phyloP scores from a whole-genome alignment of 2,797 vertebrate species.

The Sylvia borin region DNA sequence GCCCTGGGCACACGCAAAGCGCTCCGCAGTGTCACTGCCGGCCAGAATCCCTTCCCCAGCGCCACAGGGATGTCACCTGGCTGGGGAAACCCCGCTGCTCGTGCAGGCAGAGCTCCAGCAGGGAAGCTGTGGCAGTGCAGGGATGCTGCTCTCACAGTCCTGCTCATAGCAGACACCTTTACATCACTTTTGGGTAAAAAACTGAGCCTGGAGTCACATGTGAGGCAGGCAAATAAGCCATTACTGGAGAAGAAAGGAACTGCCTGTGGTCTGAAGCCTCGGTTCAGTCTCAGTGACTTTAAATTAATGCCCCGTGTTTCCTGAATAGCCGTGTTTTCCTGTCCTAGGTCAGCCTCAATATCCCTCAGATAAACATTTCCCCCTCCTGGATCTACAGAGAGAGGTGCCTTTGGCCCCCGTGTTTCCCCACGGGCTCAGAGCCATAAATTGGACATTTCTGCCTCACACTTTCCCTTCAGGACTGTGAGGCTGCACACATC shows the following conservation, averaged over 20 bases:
- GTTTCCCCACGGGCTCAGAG: background rate
- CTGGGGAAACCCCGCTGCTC: accelerated
- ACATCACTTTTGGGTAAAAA: background rate
- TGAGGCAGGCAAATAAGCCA: background rate
- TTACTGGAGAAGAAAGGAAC: background rate
- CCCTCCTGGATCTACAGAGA: background rate
- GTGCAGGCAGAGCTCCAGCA: background rate
- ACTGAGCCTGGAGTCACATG: background rate
- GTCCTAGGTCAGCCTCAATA: background rate
- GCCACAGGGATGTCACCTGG: background rate
- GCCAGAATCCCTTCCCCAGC: background rate
- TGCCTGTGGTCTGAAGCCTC: background rate
- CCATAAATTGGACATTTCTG: slow-evolving; percentile 37
- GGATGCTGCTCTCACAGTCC: accelerated
- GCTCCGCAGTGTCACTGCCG: too few species aligned
- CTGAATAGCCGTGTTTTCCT: background rate
- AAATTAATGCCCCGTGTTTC: background rate
- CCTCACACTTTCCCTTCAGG: background rate
- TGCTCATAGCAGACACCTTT: background rate
- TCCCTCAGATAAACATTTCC: slow-evolving; percentile 1
- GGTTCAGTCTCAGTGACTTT: background rate
- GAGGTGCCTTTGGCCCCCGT: background rate
- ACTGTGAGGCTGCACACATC: slow-evolving; percentile 22
- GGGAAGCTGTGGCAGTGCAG: background rate
- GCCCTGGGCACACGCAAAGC: too few species aligned